A percentile compares a stretch with the other conserved stretches of the same genome.
Conservation (phyloP, 53 echinoderm and acorn worm genomes). For the Zoroaster sp. region DNA sequence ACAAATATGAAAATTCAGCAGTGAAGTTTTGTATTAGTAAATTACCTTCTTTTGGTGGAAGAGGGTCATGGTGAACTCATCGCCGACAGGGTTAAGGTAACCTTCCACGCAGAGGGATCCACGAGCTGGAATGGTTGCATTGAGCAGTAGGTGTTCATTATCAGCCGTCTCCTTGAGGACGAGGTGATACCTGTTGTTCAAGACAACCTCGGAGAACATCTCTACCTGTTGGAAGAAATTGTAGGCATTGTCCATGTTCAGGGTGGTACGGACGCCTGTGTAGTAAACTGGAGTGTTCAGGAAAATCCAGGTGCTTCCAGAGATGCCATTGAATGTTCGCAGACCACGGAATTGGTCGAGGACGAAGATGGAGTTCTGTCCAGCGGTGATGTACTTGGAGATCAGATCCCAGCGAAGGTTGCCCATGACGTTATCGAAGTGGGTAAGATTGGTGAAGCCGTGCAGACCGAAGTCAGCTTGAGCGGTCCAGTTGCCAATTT, state of each 20-base stretch:
- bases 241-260: slow-evolving; percentile 27
- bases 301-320: slow-evolving; percentile 22
- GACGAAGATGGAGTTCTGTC: slow-evolving; percentile 23
- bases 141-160: slow-evolving; percentile 46
- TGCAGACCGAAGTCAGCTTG: slow-evolving; percentile 34
- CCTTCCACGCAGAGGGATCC: slow-evolving; percentile 56
- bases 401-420: slow-evolving; percentile 26
- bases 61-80: slow-evolving; percentile 58
- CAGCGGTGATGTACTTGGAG: slow-evolving; percentile 15
- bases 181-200: slow-evolving; percentile 12
- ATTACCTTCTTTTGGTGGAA: slow-evolving; percentile 58
- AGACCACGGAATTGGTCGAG: slow-evolving; percentile 33
- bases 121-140: slow-evolving; percentile 56
- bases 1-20: too few species aligned
- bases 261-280: slow-evolving; percentile 8
- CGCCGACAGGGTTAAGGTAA: slow-evolving; percentile 55
- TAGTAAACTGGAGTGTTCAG: not conserved
- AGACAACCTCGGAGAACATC: slow-evolving; percentile 26
- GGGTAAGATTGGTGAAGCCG: slow-evolving; percentile 57
- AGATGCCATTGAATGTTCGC: slow-evolving; percentile 1
- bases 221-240: slow-evolving; percentile 26
- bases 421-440: slow-evolving; percentile 19
- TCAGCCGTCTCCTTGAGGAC: slow-evolving; percentile 13
- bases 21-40: not conserved
- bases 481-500: slow-evolving; percentile 6